These are phyloP conservation scores for Antheraea yamamai DNA, from an alignment of 2,888 invertebrate species.

Conservation along the genomic window DNA sequence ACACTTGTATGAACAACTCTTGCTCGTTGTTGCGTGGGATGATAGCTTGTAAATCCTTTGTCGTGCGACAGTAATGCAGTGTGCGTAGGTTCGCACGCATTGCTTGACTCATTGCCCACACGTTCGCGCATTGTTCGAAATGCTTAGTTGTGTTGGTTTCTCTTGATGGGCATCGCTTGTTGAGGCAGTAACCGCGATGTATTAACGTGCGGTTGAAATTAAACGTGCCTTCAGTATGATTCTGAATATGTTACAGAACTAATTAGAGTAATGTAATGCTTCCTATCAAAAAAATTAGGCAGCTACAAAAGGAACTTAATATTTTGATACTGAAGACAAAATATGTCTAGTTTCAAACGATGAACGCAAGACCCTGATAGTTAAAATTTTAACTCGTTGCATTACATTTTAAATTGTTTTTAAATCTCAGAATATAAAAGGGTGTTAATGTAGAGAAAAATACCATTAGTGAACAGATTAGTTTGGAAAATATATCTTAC, in stretches of 20 bases:
- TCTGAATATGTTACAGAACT: slow-evolving; percentile 18
- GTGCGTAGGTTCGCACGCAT: slow-evolving; percentile 35
- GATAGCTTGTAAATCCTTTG: slow-evolving; percentile 23
- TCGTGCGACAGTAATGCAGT: slow-evolving; percentile 38
- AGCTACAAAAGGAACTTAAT: no score
- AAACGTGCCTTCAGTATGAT: slow-evolving; percentile 29
- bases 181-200: slow-evolving; percentile 41
- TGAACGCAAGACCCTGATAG: no score
- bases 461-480: no score
- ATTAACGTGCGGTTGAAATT: slow-evolving; percentile 37
- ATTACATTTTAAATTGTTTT: no score
- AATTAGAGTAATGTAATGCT: not conserved
- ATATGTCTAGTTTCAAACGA: no score
- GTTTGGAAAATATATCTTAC: no score
- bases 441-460: no score
- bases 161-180: slow-evolving; percentile 29
- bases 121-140: slow-evolving; percentile 38
- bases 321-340: no score
- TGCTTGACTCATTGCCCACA: slow-evolving; percentile 24
- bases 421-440: no score
- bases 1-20: slow-evolving; percentile 27
- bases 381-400: no score
- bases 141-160: slow-evolving; percentile 26
- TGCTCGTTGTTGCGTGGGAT: slow-evolving; percentile 22
- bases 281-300: no score